Evolutionary conservation across 1,140 invertebrate species (phyloP).

Genomic region (Listronotus oregonensis): DNA sequence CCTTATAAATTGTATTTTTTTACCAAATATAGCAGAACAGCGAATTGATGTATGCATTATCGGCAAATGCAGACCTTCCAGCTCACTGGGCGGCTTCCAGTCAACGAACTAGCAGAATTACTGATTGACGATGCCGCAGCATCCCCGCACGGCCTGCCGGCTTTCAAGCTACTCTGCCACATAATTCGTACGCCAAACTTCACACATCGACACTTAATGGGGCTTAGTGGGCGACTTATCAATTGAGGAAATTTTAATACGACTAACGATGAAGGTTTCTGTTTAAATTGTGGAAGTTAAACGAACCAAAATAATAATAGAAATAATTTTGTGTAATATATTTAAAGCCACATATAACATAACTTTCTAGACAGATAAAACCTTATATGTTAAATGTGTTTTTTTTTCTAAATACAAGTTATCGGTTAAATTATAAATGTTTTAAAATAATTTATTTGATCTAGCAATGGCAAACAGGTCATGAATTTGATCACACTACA

Average conservation of each 20-base stretch:
- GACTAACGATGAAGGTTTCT: slow-evolving; percentile 4
- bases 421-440: no score
- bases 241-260: slow-evolving; percentile 1
- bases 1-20: slow-evolving; percentile 5
- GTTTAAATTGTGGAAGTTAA: background rate
- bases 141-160: background rate
- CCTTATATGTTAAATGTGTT: no score
- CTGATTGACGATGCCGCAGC: slow-evolving; percentile 48
- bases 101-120: slow-evolving; percentile 51
- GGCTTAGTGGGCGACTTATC: slow-evolving; percentile 7
- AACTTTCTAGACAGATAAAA: no score
- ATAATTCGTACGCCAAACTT: slow-evolving; percentile 25
- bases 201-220: slow-evolving; percentile 18
- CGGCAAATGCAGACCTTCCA: slow-evolving; percentile 52
- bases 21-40: background rate
- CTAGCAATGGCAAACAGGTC: no score
- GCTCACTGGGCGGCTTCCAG: slow-evolving; percentile 46
- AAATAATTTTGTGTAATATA: no score
- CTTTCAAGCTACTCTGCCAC: slow-evolving; percentile 13
- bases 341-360: no score
- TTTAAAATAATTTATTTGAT: no score
- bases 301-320: background rate
- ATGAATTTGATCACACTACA: no score
- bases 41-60: slow-evolving; percentile 48
- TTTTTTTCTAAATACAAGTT: no score